Evolutionary conservation across 2,888 invertebrate genomes (phyloP), one percentile per base, ranked within the genome.

Genomic region (Phania funesta): DNA sequence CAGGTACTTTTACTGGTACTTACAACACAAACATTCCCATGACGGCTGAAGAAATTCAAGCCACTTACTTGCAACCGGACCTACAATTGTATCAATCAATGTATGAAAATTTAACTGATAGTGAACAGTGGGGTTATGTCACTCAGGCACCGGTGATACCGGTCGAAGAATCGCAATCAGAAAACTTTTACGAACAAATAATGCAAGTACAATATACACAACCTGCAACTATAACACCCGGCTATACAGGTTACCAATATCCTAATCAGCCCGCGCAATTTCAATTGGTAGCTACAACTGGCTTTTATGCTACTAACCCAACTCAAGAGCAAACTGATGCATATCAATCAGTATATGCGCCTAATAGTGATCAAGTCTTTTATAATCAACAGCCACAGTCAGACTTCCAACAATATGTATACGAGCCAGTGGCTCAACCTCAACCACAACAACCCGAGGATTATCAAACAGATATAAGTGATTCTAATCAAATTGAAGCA

Each of bases 131-230:
- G 88, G 86, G 85, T 1, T 84, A 84, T 56, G 65, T 75, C 11
- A 18, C 74, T 5, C 71, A 82, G 52, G 9, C 83, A 0, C 35
- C 80, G 11, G 52, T 62, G 0, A 48, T 74, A 26, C 62, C 78
- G 16, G 58, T 50, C 0, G 13, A 13, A 4, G 11, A 38, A 8
- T 70, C 84, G 5, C 85, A 78, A 38, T 80, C 86, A 11, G 84
- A 87, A 41, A 87, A 86, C 54, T 90, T 89, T 56, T 90, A 90
- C 62, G 90, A 90, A 54, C 90, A 90, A 81, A 87, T 90, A 1
- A 83, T 89, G 86, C 88, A 88, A 77, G 87, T 90, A 86, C 89
- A 88, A 65, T 89, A 89, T 64, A 87, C 88, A 9, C 81, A 86
- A 86, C 73, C 70, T 9, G 44, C 80, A 6, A 58, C 80, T 58